Conservation (phyloP, 2,888 invertebrate genomes). For the Pollenia griseotomentosa region DNA sequence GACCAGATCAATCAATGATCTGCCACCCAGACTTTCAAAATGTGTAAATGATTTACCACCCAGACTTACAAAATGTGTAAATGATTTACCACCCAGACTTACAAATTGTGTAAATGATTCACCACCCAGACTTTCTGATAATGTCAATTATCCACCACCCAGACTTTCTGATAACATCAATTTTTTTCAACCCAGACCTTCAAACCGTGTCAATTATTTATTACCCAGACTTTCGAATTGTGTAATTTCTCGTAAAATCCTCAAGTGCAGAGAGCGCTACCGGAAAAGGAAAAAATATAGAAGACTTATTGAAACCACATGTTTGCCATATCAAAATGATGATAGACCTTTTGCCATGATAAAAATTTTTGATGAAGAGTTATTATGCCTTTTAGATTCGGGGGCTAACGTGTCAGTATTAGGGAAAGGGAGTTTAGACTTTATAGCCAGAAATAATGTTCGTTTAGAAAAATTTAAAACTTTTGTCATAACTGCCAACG, state of each 20-base stretch:
- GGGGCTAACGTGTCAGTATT: slow-evolving; percentile 8
- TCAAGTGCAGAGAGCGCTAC: background rate
- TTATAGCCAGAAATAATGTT: slow-evolving; percentile 10
- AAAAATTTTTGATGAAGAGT: background rate
- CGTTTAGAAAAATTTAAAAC: background rate
- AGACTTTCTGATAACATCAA: no score
- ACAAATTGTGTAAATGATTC: no score
- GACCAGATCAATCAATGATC: background rate
- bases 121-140: no score
- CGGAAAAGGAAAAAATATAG: background rate
- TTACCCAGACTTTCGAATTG: background rate
- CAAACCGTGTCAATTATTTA: background rate
- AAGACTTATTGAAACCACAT: slow-evolving; percentile 26
- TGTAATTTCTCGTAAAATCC: background rate
- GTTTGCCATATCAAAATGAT: background rate
- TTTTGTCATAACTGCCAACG: slow-evolving; percentile 27
- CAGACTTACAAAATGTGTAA: no score
- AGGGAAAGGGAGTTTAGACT: background rate
- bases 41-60: no score
- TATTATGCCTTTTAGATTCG: slow-evolving; percentile 8
- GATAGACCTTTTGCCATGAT: slow-evolving; percentile 31
- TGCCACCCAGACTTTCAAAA: no score
- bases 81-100: no score
- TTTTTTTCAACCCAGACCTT: background rate
- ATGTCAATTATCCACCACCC: no score